phyloP scores from a whole-genome alignment of 2,113 vertebrate genomes.

The Labeo rohita region DNA sequence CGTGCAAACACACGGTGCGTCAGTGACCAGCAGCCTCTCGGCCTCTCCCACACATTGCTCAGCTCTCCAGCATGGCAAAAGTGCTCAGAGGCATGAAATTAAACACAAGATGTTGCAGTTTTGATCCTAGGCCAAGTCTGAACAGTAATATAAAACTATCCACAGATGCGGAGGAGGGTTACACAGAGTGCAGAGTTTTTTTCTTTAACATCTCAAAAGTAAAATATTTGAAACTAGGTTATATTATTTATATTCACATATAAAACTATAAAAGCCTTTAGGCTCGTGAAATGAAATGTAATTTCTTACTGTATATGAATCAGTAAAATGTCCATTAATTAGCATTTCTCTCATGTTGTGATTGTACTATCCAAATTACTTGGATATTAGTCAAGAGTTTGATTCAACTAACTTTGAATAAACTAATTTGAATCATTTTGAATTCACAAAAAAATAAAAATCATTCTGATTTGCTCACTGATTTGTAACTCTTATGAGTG shows the following conservation, averaged over 20 bases:
- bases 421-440: not conserved
- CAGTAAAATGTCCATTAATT: not conserved
- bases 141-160: conserved; percentile 3
- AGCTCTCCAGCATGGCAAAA: not conserved
- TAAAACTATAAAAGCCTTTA: not conserved
- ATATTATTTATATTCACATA: not conserved
- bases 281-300: not conserved
- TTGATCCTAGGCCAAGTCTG: conserved; percentile 22
- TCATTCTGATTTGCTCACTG: not conserved
- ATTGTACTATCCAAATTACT: not conserved
- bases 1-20: not conserved
- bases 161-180: conserved; percentile 13
- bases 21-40: not conserved
- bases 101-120: conserved; percentile 23
- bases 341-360: not conserved
- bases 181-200: not conserved
- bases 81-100: conserved; percentile 40
- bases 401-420: not conserved
- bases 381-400: not conserved
- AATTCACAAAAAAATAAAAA: no score
- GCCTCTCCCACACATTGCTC: conserved; percentile 12
- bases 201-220: conserved; percentile 5
- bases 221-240: not conserved
- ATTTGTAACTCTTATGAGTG: not conserved
- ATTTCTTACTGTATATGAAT: not conserved